These are phyloP conservation scores for Drosophila prolongata DNA, from an alignment of 2,888 invertebrate genomes.

Conservation along the genomic window DNA sequence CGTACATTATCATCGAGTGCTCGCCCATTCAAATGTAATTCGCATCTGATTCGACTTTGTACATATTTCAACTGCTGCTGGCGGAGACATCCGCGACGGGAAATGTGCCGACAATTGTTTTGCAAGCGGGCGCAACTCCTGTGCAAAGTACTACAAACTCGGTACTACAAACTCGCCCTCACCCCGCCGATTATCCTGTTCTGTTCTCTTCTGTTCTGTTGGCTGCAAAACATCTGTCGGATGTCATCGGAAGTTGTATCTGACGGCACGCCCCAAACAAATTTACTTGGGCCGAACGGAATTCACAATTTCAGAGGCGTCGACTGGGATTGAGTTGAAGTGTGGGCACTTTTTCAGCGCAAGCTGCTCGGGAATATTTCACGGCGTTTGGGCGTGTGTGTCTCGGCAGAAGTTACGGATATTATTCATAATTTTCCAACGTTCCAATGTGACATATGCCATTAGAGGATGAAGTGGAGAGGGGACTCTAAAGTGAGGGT, in stretches of 20 bases:
- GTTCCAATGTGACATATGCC: slow-evolving; percentile 38
- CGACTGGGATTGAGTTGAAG: slow-evolving; percentile 36
- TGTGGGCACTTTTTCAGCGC: slow-evolving; percentile 66
- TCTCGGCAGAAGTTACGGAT: slow-evolving; percentile 71
- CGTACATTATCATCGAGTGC: slow-evolving; percentile 60
- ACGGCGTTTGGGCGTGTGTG: slow-evolving; percentile 25
- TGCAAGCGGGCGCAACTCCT: slow-evolving; percentile 71
- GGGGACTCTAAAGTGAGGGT: slow-evolving; percentile 55
- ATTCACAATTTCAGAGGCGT: slow-evolving; percentile 20
- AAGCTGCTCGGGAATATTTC: slow-evolving; percentile 64
- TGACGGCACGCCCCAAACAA: slow-evolving; percentile 76
- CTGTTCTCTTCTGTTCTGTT: slow-evolving; percentile 31
- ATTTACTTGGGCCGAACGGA: slow-evolving; percentile 1
- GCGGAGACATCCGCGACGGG: slow-evolving; percentile 67
- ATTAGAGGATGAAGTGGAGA: neutral
- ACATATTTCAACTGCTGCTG: slow-evolving; percentile 46
- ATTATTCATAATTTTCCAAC: slow-evolving; percentile 80
- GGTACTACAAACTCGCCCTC: slow-evolving; percentile 7
- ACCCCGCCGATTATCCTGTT: slow-evolving; percentile 7
- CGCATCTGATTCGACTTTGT: slow-evolving; percentile 46
- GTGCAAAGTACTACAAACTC: slow-evolving; percentile 8
- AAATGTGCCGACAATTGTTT: slow-evolving; percentile 70
- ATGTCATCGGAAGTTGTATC: slow-evolving; percentile 78
- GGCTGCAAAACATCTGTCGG: slow-evolving; percentile 74
- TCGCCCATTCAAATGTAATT: slow-evolving; percentile 57